Evolutionary conservation across 2,113 vertebrate genomes (phyloP).

Genomic region (Himantopus leucocephalus): DNA sequence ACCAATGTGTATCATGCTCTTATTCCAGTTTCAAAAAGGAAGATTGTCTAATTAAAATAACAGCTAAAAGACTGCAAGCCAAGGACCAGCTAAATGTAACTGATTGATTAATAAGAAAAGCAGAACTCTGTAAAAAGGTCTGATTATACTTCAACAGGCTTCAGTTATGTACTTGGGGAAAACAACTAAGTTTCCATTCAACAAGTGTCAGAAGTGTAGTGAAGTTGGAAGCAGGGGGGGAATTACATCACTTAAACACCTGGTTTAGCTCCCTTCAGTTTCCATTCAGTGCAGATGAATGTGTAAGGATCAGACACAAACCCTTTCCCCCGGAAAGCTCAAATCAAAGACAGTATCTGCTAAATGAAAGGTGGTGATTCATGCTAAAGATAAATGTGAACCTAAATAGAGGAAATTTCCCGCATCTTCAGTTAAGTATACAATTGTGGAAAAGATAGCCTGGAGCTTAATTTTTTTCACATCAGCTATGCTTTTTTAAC

Average conservation of each 20-base stretch:
- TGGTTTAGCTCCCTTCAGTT: background rate
- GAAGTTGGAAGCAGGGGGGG: background rate
- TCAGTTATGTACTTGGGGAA: background rate
- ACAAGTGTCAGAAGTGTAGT: background rate
- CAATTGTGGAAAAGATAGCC: background rate
- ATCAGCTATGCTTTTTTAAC: background rate
- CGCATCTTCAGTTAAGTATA: background rate
- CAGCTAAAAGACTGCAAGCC: background rate
- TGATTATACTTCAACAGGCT: background rate
- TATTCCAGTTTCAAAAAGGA: background rate
- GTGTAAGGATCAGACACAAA: background rate
- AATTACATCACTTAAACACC: background rate
- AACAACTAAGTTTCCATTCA: background rate
- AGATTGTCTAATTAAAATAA: background rate
- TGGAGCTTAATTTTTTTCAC: background rate
- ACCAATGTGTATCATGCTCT: background rate
- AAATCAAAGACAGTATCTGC: conserved; percentile 2
- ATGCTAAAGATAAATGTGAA: conserved; percentile 23
- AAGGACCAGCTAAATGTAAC: background rate
- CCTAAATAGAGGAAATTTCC: background rate
- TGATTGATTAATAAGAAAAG: background rate
- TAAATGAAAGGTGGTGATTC: conserved; percentile 1
- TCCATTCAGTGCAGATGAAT: background rate
- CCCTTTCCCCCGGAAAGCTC: background rate
- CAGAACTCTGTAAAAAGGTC: background rate